These are phyloP conservation scores for Spodoptera littoralis DNA, from an alignment of 2,888 invertebrate species.

Conservation along the genomic window DNA sequence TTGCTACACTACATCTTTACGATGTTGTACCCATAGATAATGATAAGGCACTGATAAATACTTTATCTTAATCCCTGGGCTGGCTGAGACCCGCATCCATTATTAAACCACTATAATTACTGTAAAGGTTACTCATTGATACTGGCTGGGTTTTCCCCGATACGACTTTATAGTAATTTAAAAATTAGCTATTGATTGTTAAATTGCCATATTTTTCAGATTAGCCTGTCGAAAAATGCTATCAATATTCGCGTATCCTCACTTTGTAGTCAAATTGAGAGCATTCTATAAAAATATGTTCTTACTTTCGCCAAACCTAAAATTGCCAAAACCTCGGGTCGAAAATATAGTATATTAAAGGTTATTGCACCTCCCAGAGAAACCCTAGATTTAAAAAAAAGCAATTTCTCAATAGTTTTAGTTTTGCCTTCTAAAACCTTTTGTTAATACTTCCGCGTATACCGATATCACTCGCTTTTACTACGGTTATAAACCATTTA, in stretches of 20 bases:
- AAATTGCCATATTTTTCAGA: too few relatives aligned
- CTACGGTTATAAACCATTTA: slow-evolving; percentile 56
- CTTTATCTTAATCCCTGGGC: slow-evolving; percentile 41
- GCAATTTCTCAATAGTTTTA: slow-evolving; percentile 43
- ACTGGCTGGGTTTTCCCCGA: too few relatives aligned
- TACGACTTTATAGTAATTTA: too few relatives aligned
- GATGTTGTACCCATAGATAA: slow-evolving; percentile 6
- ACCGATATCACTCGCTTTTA: slow-evolving; percentile 51
- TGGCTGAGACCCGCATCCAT: background rate
- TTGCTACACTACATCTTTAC: slow-evolving; percentile 31
- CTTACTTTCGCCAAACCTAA: too few relatives aligned
- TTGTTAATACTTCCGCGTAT: slow-evolving; percentile 54
- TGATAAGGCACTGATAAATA: slow-evolving; percentile 38
- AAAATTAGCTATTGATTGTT: too few relatives aligned
- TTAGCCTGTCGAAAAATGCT: too few relatives aligned
- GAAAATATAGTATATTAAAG: background rate
- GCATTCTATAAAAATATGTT: too few relatives aligned
- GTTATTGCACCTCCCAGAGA: slow-evolving; percentile 10
- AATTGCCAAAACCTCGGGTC: too few relatives aligned
- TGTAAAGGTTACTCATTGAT: too few relatives aligned
- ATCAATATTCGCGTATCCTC: too few relatives aligned
- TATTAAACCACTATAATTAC: background rate
- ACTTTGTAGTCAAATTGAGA: too few relatives aligned
- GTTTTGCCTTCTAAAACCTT: slow-evolving; percentile 31
- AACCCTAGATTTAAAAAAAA: slow-evolving; percentile 42